These are phyloP conservation scores for Lochmaea crataegi DNA, from an alignment of 2,888 invertebrate species.

Conservation along the genomic window DNA sequence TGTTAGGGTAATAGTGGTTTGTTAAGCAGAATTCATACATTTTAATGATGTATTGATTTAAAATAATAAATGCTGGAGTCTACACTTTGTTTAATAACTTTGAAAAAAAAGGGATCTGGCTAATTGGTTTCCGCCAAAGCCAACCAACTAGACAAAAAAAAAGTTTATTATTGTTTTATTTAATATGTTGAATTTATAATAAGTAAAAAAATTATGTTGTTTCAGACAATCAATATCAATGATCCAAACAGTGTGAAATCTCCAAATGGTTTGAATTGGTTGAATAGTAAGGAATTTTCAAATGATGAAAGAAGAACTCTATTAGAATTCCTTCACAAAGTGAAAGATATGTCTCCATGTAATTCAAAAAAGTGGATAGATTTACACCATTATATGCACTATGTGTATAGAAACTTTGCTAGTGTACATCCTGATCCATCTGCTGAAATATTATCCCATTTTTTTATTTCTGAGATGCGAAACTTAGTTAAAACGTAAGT, in stretches of 20 bases:
- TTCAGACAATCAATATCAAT: conserved; percentile 17
- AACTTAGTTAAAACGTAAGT: conserved; percentile 56
- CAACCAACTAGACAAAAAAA: no score
- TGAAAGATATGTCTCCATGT: conserved; percentile 54
- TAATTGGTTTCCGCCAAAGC: no score
- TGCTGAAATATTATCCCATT: conserved; percentile 55
- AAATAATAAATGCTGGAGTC: no score
- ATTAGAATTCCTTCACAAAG: conserved; percentile 53
- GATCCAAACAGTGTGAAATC: conserved; percentile 40
- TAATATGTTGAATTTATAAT: conserved; percentile 4
- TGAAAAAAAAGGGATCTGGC: no score
- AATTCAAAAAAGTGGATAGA: conserved; percentile 57
- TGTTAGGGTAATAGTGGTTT: no score
- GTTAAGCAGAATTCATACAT: no score
- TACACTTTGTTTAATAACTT: no score
- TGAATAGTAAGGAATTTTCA: conserved; percentile 46
- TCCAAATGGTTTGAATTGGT: conserved; percentile 42
- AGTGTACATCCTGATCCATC: conserved; percentile 55
- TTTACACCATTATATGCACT: conserved; percentile 60
- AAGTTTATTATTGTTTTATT: background rate
- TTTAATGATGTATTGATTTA: no score
- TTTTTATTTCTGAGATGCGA: conserved; percentile 57
- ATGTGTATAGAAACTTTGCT: conserved; percentile 60
- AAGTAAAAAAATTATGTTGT: background rate
- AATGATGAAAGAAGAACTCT: conserved; percentile 49